Evolutionary conservation across 2,888 invertebrate species (phyloP).

Genomic region (Melangyna quadrimaculata): DNA sequence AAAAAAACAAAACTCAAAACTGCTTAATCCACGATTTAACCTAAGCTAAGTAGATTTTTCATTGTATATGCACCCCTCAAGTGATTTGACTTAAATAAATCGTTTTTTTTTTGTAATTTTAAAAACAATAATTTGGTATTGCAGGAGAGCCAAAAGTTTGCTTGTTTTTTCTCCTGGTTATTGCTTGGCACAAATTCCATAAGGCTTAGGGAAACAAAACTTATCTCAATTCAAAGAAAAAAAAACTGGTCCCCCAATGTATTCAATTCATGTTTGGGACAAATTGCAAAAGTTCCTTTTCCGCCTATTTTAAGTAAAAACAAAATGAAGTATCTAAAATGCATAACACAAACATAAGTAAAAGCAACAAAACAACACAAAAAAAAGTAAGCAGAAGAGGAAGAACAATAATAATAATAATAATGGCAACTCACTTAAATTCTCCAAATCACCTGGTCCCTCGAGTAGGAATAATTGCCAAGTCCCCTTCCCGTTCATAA

Average conservation of each 20-base stretch:
- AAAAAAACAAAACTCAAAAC: too few species aligned
- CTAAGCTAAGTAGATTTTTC: not conserved
- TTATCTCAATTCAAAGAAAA: conserved; percentile 9
- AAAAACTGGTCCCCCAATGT: conserved; percentile 40
- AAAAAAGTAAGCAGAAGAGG: not conserved
- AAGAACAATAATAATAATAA: conserved; percentile 57
- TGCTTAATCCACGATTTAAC: not conserved
- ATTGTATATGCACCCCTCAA: not conserved
- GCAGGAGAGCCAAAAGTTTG: conserved; percentile 2
- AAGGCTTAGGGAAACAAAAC: conserved; percentile 5
- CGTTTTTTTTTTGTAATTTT: not conserved
- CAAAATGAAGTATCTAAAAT: conserved; percentile 5
- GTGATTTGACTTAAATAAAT: not conserved
- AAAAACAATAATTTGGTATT: conserved; percentile 4
- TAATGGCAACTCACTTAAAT: conserved; percentile 70
- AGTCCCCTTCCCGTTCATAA: conserved; percentile 52
- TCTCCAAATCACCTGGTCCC: conserved; percentile 66
- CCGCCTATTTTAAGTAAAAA: conserved; percentile 39
- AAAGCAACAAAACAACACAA: not conserved
- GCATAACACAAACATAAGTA: conserved; percentile 13
- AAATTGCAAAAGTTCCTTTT: conserved; percentile 56
- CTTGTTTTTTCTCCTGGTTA: not conserved
- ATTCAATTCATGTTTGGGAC: conserved; percentile 40
- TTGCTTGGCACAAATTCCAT: not conserved
- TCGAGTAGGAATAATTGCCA: conserved; percentile 59